These are phyloP conservation scores for Agrochola macilenta DNA, from an alignment of 2,888 invertebrate species.

Conservation along the genomic window DNA sequence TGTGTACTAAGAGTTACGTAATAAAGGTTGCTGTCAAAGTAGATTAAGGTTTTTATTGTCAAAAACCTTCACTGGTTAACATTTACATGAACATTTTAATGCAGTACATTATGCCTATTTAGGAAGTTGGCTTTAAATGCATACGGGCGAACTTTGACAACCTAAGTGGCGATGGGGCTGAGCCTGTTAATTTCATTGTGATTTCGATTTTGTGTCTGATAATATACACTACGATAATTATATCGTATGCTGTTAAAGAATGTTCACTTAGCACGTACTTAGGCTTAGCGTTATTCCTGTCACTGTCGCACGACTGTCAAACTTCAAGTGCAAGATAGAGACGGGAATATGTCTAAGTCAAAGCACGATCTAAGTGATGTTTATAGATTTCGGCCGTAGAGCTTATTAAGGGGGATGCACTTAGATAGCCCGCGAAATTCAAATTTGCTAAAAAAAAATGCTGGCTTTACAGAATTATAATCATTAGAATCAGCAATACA, in stretches of 20 bases:
- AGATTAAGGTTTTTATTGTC: slow-evolving; percentile 28
- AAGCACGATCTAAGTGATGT: neutral
- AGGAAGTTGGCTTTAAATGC: neutral
- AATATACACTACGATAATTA: neutral
- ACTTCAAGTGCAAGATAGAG: neutral
- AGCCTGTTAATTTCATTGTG: neutral
- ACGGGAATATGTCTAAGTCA: neutral
- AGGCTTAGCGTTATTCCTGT: neutral
- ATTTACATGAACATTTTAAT: slow-evolving; percentile 12
- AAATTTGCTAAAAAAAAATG: too few species aligned
- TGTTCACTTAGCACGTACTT: neutral
- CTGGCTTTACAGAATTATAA: too few species aligned
- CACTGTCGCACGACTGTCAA: neutral
- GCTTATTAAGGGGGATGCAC: too few species aligned
- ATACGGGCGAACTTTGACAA: neutral
- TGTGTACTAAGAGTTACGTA: neutral
- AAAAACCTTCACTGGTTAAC: slow-evolving; percentile 20
- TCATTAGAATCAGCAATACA: too few species aligned
- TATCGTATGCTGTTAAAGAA: neutral
- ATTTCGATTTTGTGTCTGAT: neutral
- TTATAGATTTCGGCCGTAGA: neutral
- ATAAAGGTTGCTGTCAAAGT: slow-evolving; percentile 17
- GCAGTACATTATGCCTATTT: neutral
- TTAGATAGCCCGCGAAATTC: too few species aligned
- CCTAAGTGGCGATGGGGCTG: neutral